Evolutionary conservation across 2,888 invertebrate genomes (phyloP).

Genomic region (Apodemia duryi): DNA sequence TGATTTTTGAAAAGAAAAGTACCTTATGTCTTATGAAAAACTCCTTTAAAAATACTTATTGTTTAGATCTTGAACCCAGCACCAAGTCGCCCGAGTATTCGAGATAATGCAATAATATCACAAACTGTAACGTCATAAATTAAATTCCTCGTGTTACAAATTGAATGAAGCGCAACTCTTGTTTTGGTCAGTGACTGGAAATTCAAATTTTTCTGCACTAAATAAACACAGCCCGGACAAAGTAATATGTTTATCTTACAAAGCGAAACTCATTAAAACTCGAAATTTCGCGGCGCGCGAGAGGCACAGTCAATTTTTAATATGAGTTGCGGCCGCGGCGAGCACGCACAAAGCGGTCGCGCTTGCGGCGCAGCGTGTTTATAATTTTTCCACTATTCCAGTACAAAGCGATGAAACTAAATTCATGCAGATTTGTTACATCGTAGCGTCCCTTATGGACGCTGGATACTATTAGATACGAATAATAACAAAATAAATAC

Average conservation of each 20-base stretch:
- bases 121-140: neutral
- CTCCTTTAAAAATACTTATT: too few species aligned
- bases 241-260: slow-evolving; percentile 47
- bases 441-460: too few species aligned
- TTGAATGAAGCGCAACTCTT: slow-evolving; percentile 19
- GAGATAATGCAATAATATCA: neutral
- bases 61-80: neutral
- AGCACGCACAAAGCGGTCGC: slow-evolving; percentile 27
- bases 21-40: too few species aligned
- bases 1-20: too few species aligned
- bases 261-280: slow-evolving; percentile 48
- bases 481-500: too few species aligned
- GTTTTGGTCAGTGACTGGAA: slow-evolving; percentile 3
- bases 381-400: neutral
- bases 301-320: slow-evolving; percentile 32
- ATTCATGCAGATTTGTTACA: neutral
- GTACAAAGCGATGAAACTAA: neutral
- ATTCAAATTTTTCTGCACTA: slow-evolving; percentile 24
- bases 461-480: too few species aligned
- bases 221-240: slow-evolving; percentile 26
- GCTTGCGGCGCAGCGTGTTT: slow-evolving; percentile 12
- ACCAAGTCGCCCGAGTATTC: neutral
- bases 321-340: slow-evolving; percentile 35
- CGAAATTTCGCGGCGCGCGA: slow-evolving; percentile 32
- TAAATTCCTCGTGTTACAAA: neutral